Evolutionary conservation across 2,797 vertebrate genomes (phyloP).

Genomic region (Parambassis ranga): DNA sequence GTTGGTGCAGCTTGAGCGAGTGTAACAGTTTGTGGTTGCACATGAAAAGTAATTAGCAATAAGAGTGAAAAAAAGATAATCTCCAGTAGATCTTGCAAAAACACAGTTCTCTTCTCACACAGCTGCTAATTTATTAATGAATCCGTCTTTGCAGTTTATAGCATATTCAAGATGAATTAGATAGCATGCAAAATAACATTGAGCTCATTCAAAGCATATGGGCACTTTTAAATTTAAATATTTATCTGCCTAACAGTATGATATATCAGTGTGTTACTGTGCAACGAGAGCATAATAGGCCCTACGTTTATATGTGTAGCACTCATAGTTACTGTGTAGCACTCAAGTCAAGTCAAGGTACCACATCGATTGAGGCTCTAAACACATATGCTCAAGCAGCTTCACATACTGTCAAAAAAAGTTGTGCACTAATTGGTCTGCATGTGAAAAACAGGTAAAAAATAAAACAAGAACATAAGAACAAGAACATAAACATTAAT

Average conservation of each 20-base stretch:
- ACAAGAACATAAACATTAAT: background rate
- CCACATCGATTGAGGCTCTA: background rate
- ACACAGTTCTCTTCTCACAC: conserved; percentile 14
- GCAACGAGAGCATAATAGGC: too few relatives aligned
- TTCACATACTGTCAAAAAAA: too few relatives aligned
- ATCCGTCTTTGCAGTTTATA: conserved; percentile 1
- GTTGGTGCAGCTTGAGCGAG: background rate
- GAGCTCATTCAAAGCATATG: background rate
- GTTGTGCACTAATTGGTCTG: background rate
- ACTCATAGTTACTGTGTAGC: too few relatives aligned
- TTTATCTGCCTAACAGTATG: background rate
- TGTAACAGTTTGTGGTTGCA: conserved; percentile 18
- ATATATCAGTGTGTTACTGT: too few relatives aligned
- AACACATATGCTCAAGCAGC: too few relatives aligned
- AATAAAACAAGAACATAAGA: too few relatives aligned
- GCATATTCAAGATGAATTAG: background rate
- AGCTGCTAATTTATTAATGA: conserved; percentile 36
- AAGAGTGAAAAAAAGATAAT: conserved; percentile 7
- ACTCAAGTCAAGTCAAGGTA: background rate
- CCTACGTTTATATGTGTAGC: too few relatives aligned
- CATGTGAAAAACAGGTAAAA: background rate
- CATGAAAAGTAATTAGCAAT: conserved; percentile 17
- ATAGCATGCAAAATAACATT: background rate
- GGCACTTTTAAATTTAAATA: background rate
- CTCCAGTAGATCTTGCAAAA: conserved; percentile 1